Percentiles rank a stretch among this genome's conserved stretches.
phyloP scores from a whole-genome alignment of 2,888 invertebrate species.

The Ornithoptera alexandrae region DNA sequence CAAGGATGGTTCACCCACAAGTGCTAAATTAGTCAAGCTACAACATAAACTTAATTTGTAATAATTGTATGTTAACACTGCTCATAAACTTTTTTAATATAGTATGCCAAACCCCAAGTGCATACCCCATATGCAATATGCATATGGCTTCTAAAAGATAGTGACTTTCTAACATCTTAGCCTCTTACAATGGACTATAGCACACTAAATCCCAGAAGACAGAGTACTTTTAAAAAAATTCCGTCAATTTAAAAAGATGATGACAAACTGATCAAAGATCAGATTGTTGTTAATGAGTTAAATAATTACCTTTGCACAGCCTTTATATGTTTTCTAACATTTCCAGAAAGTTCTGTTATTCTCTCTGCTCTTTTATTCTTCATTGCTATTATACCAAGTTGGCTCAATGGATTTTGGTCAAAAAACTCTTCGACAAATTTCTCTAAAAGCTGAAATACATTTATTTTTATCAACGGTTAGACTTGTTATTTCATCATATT shows the following conservation, averaged over 20 bases:
- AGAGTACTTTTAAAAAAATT: too few species aligned
- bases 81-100: too few species aligned
- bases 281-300: neutral
- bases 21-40: conserved; percentile 81
- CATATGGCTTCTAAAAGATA: too few species aligned
- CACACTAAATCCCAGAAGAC: too few species aligned
- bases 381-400: conserved; percentile 94
- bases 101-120: too few species aligned
- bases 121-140: too few species aligned
- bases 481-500: too few species aligned
- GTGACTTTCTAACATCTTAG: too few species aligned
- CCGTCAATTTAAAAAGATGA: too few species aligned
- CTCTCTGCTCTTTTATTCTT: conserved; percentile 97
- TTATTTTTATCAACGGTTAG: neutral
- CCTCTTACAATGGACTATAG: too few species aligned
- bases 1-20: conserved; percentile 96
- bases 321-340: conserved; percentile 88
- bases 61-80: neutral
- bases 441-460: conserved; percentile 86
- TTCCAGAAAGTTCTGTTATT: conserved; percentile 93
- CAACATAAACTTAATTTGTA: conserved; percentile 9
- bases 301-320: conserved; percentile 76
- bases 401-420: conserved; percentile 99
- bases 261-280: neutral
- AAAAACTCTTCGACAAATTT: conserved; percentile 98